Percentiles rank a stretch among this genome's conserved stretches.
Conservation (phyloP, 2,888 invertebrate species). For the Craniophora ligustri region DNA sequence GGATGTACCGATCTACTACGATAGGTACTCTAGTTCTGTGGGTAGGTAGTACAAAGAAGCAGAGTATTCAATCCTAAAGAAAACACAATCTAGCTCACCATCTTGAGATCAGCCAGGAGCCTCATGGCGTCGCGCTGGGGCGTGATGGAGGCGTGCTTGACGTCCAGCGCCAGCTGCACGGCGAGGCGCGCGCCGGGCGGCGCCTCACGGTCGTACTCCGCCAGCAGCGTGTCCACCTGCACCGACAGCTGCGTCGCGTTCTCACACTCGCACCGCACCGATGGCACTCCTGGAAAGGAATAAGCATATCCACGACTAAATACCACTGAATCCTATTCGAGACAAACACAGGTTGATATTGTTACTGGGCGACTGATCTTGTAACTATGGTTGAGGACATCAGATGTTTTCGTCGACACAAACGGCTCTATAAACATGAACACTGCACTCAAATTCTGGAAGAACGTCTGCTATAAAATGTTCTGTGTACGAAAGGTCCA, state of each 20-base stretch:
- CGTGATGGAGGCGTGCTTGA: constrained; percentile 91
- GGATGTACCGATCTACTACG: too few relatives aligned
- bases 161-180: constrained; percentile 87
- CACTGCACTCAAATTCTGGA: too few relatives aligned
- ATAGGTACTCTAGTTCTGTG: too few relatives aligned
- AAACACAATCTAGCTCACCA: constrained; percentile 89
- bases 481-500: constrained; percentile 17
- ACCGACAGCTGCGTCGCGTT: constrained; percentile 69
- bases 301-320: not conserved
- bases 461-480: too few relatives aligned
- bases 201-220: constrained; percentile 78
- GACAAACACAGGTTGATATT: too few relatives aligned
- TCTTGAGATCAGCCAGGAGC: constrained; percentile 79
- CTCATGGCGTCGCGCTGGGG: constrained; percentile 89
- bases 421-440: too few relatives aligned
- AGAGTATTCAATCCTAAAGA: too few relatives aligned
- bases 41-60: too few relatives aligned
- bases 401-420: too few relatives aligned
- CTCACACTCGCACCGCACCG: constrained; percentile 53
- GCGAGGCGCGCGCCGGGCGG: constrained; percentile 69
- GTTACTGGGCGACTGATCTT: too few relatives aligned
- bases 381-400: too few relatives aligned
- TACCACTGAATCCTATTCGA: too few relatives aligned
- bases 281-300: constrained; percentile 25
- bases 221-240: constrained; percentile 76